These are phyloP conservation scores for Apaloderma vittatum DNA, from an alignment of 2,113 vertebrate species.

Conservation along the genomic window DNA sequence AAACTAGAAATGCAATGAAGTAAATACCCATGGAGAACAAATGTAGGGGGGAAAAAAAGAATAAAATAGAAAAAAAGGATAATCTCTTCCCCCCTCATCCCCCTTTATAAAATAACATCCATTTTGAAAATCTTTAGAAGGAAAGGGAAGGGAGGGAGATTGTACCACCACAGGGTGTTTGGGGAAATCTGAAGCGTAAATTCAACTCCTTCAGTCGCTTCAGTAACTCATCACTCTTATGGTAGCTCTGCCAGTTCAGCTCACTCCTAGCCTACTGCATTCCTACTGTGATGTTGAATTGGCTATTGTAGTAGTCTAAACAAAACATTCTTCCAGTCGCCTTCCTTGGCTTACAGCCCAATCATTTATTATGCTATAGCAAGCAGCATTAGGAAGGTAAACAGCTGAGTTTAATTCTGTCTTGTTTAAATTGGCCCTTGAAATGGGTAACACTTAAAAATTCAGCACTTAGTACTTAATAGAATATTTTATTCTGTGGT, in stretches of 20 bases:
- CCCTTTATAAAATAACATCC: neutral
- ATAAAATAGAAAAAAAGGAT: neutral
- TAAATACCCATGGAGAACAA: neutral
- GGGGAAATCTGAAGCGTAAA: neutral
- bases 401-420: slow-evolving; percentile 20
- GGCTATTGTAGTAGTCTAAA: slow-evolving; percentile 67
- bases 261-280: slow-evolving; percentile 1
- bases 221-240: neutral
- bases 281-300: slow-evolving; percentile 18
- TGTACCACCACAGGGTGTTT: neutral
- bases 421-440: slow-evolving; percentile 51
- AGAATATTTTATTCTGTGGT: neutral
- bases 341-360: slow-evolving; percentile 31
- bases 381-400: slow-evolving; percentile 39
- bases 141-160: no score
- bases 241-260: neutral
- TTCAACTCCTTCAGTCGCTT: neutral
- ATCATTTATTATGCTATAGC: slow-evolving; percentile 44
- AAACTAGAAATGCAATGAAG: neutral
- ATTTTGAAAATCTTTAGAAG: neutral
- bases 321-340: slow-evolving; percentile 57
- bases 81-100: neutral
- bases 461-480: neutral
- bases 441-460: neutral
- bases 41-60: neutral